Percentiles rank a stretch among this genome's conserved stretches.
Conservation (phyloP, 2,888 invertebrate species). For the Caenorhabditis doughertyi region DNA sequence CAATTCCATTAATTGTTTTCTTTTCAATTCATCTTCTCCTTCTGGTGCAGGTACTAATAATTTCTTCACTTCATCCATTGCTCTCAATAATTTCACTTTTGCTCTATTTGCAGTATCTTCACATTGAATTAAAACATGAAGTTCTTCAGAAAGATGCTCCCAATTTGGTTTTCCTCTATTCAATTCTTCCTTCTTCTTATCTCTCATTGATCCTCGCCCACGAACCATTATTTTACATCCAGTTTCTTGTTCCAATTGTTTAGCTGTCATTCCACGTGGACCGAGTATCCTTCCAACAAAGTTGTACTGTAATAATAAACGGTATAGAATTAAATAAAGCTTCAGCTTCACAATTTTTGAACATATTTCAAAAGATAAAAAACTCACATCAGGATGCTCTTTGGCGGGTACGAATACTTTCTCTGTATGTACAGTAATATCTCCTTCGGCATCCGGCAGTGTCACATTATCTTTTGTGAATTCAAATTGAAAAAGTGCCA, state of each 20-base stretch:
- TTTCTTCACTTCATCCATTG: slow-evolving; percentile 98
- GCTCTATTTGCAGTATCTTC: slow-evolving; percentile 99
- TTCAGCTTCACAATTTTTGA: not conserved
- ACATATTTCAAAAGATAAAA: slow-evolving; percentile 6
- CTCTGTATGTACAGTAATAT: slow-evolving; percentile 93
- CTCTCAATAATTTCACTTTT: slow-evolving; percentile 93
- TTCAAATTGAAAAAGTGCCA: slow-evolving; percentile 98
- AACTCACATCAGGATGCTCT: slow-evolving; percentile 98
- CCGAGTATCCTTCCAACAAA: slow-evolving; percentile 99
- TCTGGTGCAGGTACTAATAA: slow-evolving; percentile 92
- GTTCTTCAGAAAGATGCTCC: slow-evolving; percentile 99
- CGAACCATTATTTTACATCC: slow-evolving; percentile 99
- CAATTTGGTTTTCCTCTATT: slow-evolving; percentile 99
- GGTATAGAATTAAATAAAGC: too few relatives aligned
- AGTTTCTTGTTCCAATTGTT: slow-evolving; percentile 99
- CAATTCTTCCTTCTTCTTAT: slow-evolving; percentile 89
- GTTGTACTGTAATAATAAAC: slow-evolving; percentile 93
- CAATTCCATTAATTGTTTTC: slow-evolving; percentile 99
- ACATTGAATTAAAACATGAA: slow-evolving; percentile 98
- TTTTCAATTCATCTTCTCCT: slow-evolving; percentile 98
- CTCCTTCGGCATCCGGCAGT: slow-evolving; percentile 81
- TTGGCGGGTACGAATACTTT: slow-evolving; percentile 99
- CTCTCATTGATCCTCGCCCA: slow-evolving; percentile 80
- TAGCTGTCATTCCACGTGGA: slow-evolving; percentile 99
- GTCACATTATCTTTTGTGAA: slow-evolving; percentile 88